These are phyloP conservation scores for Periophthalmus modestus DNA, from an alignment of 2,113 vertebrate genomes.

Conservation along the genomic window DNA sequence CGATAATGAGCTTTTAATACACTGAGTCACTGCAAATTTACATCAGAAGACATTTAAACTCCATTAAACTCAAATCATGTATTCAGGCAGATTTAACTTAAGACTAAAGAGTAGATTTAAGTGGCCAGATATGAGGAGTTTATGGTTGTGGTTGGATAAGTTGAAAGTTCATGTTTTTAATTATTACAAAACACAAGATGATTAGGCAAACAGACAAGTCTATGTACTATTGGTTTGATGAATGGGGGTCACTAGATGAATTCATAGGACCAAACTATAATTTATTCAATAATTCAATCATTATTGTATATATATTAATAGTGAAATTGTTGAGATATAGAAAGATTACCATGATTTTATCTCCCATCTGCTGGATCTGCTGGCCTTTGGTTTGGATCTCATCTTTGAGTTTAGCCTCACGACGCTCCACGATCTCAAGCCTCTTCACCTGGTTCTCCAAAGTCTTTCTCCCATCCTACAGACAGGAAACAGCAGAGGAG, in stretches of 20 bases:
- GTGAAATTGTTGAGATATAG: too few species aligned
- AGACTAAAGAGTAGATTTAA: neutral
- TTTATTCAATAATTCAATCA: too few species aligned
- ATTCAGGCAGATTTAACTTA: neutral
- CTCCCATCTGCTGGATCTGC: slow-evolving; percentile 98
- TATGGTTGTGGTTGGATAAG: neutral
- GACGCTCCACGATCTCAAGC: slow-evolving; percentile 94
- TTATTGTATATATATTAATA: too few species aligned
- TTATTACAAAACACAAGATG: neutral
- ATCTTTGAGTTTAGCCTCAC: slow-evolving; percentile 96
- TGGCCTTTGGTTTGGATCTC: slow-evolving; percentile 97
- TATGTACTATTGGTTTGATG: neutral
- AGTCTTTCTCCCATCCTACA: slow-evolving; percentile 94
- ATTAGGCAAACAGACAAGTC: neutral
- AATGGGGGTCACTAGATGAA: neutral
- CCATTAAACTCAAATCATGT: neutral
- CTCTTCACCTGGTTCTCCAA: slow-evolving; percentile 98
- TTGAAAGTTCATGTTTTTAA: neutral
- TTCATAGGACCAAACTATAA: neutral
- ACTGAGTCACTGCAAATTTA: neutral
- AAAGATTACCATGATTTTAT: slow-evolving; percentile 99
- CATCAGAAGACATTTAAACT: neutral
- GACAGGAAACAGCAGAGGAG: slow-evolving; percentile 4
- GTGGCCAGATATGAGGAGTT: too few species aligned
- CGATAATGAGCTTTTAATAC: slow-evolving; percentile 10